Conservation (phyloP, 2,113 vertebrate species). For the Macheiramphus alcinus region DNA sequence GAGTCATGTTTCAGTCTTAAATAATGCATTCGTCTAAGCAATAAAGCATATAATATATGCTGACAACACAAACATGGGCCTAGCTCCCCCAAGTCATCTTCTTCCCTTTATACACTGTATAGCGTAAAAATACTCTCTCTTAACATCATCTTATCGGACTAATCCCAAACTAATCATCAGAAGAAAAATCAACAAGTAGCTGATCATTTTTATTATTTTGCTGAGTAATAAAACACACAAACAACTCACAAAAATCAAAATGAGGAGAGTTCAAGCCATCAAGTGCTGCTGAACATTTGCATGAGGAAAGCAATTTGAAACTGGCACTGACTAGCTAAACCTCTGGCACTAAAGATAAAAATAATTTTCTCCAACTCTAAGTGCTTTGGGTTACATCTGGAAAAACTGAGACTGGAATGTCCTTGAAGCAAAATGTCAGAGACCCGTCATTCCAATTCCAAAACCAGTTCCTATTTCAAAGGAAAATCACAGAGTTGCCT, state of each 20-base stretch:
- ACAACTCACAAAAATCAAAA: background rate
- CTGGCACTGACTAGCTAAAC: slow-evolving; percentile 1
- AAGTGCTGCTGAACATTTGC: background rate
- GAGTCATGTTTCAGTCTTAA: background rate
- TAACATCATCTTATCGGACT: background rate
- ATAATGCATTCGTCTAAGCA: background rate
- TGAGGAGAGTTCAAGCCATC: background rate
- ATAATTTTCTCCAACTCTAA: slow-evolving; percentile 5
- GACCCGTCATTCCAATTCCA: background rate
- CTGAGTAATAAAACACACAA: background rate
- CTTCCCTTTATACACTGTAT: background rate
- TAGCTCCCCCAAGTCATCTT: background rate
- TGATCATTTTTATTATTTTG: background rate
- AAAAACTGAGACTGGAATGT: slow-evolving; percentile 39
- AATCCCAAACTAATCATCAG: background rate
- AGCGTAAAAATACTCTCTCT: background rate
- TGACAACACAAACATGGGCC: background rate
- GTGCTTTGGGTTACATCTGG: slow-evolving; percentile 11
- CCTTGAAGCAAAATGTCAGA: background rate
- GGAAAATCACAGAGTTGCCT: background rate
- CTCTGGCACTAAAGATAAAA: slow-evolving; percentile 20
- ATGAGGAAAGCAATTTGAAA: slow-evolving; percentile 16
- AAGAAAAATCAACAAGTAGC: background rate
- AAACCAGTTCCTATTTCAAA: background rate
- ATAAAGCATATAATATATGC: background rate